phyloP scores from a whole-genome alignment of 2,888 invertebrate species.

The Drosophila multiciliata region DNA sequence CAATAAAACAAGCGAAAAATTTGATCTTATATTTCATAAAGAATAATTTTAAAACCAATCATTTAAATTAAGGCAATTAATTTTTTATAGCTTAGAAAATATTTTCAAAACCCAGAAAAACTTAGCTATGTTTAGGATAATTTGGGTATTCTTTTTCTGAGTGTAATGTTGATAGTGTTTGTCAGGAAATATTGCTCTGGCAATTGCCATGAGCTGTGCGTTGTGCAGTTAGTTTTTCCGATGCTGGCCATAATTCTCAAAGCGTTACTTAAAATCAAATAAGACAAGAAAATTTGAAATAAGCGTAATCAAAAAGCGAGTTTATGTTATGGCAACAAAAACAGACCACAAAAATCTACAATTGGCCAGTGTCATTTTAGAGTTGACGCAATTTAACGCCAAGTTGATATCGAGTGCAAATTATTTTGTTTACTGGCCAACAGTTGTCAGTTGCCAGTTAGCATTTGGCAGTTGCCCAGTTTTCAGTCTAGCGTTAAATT shows the following conservation, averaged over 20 bases:
- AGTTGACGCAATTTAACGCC: conserved; percentile 76
- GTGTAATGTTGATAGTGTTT: conserved; percentile 10
- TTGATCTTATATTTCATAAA: not conserved
- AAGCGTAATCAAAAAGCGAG: conserved; percentile 28
- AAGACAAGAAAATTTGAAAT: not conserved
- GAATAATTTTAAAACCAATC: not conserved
- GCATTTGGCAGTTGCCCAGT: conserved; percentile 18
- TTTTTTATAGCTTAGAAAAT: not conserved
- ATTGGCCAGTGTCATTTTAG: conserved; percentile 26
- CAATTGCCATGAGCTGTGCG: conserved; percentile 40
- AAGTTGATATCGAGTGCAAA: conserved; percentile 65
- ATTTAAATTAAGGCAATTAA: not conserved
- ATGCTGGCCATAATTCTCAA: conserved; percentile 37
- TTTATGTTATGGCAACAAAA: conserved; percentile 49
- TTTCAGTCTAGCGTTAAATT: conserved; percentile 66
- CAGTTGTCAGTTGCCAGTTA: conserved; percentile 20
- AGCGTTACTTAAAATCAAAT: conserved; percentile 3
- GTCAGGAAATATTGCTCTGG: conserved; percentile 25
- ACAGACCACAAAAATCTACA: conserved; percentile 36
- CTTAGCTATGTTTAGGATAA: not conserved
- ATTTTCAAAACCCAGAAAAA: not conserved
- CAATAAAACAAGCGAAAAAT: not conserved
- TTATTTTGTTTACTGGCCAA: conserved; percentile 57
- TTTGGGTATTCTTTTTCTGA: not conserved
- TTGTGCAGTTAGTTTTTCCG: conserved; percentile 36